phyloP scores from a whole-genome alignment of 2,888 invertebrate genomes.

The Drosophila subsilvestris region DNA sequence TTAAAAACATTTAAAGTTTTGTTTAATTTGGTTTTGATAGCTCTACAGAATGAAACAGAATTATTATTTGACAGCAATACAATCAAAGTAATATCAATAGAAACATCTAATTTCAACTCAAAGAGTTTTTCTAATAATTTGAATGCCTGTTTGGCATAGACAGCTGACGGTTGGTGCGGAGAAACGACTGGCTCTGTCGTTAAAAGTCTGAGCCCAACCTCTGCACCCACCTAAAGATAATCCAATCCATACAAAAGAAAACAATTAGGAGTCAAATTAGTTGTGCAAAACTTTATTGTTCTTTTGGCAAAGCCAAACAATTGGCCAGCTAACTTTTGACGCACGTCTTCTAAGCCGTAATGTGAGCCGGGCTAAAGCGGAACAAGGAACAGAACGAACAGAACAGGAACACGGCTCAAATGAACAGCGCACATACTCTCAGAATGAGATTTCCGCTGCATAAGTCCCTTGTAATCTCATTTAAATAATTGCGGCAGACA shows the following conservation, averaged over 20 bases:
- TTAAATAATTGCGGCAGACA: slow-evolving; percentile 76
- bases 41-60: too few species aligned
- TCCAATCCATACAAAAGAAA: slow-evolving; percentile 18
- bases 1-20: neutral
- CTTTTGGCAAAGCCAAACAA: slow-evolving; percentile 43
- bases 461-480: slow-evolving; percentile 75
- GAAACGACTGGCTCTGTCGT: slow-evolving; percentile 23
- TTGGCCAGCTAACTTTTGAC: slow-evolving; percentile 48
- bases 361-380: slow-evolving; percentile 41
- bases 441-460: slow-evolving; percentile 64
- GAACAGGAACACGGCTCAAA: slow-evolving; percentile 36
- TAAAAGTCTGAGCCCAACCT: slow-evolving; percentile 18
- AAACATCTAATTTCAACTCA: too few species aligned
- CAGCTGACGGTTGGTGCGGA: slow-evolving; percentile 14
- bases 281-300: slow-evolving; percentile 40
- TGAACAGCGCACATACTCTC: slow-evolving; percentile 48
- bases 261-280: slow-evolving; percentile 50
- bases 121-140: neutral
- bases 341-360: slow-evolving; percentile 47
- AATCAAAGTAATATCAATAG: too few species aligned
- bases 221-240: slow-evolving; percentile 15
- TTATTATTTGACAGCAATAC: too few species aligned
- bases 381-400: slow-evolving; percentile 16
- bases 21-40: too few species aligned
- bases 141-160: neutral